Base-by-base conservation (phyloP, 2,888 invertebrate genomes). In the Dicyrtoma fusca region DNA sequence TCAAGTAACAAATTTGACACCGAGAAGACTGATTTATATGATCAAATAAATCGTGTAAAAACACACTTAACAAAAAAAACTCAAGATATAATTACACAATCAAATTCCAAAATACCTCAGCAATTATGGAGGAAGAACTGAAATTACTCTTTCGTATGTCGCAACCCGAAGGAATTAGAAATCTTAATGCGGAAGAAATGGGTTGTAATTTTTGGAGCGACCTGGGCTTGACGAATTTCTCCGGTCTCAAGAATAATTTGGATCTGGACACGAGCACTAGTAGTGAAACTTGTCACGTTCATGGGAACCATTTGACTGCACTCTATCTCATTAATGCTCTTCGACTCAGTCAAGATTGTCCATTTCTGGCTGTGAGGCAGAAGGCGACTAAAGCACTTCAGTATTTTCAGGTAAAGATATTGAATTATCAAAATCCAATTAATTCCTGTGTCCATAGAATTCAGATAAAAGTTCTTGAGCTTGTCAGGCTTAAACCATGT, bases 301-400 rank as follows among this genome's bases (percentile, higher is more conserved):
- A 25, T 59, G 59, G 25, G 3, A 59, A 25, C 25, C 59, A 59
- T 25, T 25, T 59, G 11, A 59, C 19, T n/a, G 25, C 59, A 25
- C 82, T 87, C 66, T 87, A 87, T 82, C 83, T 88, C 75, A 87
- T 88, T 44, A 87, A 87, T 78, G 86, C 88, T 78, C 83, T 88
- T 65, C 84, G 88, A 79, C 84, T 88, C 71, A 86, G 87, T 70
- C 84, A 86, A 78, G 86, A 87, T 82, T 88, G 88, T 81, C 88
- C 88, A 8, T 88, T 88, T 79, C 84, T 85, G 76, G 88, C 88
- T 81, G 86, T 88, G 69, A 84, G 88, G 78, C 86, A 86, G 79
- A 87, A 87, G 81, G 87, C 87, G 80, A 84, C 85, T 76, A 85
- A 86, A 81, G 86, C 88, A 81, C 83, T 88, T 78, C 11, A 57